Conservation (phyloP, 2,797 vertebrate genomes). For the Lacerta bilineata region DNA sequence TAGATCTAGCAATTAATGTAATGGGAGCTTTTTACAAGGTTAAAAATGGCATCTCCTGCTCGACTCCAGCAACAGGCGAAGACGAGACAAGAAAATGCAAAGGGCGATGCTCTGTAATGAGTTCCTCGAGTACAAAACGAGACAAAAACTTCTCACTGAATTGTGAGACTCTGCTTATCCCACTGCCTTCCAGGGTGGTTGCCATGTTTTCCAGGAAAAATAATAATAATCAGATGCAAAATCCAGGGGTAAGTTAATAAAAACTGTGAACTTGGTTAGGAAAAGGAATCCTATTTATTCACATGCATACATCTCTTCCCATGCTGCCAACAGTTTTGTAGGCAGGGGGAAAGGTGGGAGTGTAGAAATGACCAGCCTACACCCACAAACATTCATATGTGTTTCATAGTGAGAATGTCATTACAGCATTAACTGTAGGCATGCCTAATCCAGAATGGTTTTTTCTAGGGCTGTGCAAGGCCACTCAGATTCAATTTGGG, state of each 20-base stretch:
- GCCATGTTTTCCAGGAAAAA: background rate
- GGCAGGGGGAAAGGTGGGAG: too few species aligned
- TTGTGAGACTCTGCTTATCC: background rate
- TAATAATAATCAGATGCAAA: background rate
- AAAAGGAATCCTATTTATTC: background rate
- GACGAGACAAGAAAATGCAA: background rate
- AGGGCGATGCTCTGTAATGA: background rate
- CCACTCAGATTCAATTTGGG: too few species aligned
- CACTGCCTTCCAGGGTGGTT: background rate
- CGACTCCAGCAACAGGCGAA: constrained; percentile 33
- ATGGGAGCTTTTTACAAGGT: constrained; percentile 73
- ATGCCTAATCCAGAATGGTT: too few species aligned
- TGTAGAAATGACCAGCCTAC: too few species aligned
- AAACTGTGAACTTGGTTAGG: background rate
- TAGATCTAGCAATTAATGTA: constrained; percentile 74
- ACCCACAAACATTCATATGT: too few species aligned
- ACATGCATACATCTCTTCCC: too few species aligned
- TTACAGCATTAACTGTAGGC: too few species aligned
- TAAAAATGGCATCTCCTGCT: constrained; percentile 53
- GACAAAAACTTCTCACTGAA: background rate
- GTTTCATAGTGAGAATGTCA: too few species aligned
- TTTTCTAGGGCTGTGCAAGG: too few species aligned
- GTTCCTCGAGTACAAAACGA: background rate
- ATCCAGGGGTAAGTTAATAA: background rate
- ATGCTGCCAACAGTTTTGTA: too few species aligned